Conservation (phyloP, 2,797 vertebrate genomes). For the Phrynocephalus vlangalii region DNA sequence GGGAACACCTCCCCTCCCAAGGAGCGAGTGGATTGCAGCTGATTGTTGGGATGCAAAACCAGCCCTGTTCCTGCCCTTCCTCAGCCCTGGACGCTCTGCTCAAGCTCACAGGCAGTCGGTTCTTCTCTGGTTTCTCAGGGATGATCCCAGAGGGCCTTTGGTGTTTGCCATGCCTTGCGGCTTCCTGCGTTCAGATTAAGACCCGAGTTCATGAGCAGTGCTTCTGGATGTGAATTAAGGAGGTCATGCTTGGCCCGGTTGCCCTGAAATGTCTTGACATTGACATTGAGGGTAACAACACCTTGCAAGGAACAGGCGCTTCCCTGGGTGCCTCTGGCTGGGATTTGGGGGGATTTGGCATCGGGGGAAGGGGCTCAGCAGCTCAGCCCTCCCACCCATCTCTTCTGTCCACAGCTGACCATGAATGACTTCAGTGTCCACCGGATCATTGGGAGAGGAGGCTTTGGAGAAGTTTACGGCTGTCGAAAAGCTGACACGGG, state of each 20-base stretch:
- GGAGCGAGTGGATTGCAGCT: too few relatives aligned
- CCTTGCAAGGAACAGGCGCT: too few relatives aligned
- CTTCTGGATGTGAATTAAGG: too few relatives aligned
- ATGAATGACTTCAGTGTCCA: constrained; percentile 99
- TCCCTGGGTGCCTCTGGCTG: too few relatives aligned
- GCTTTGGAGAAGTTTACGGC: constrained; percentile 97
- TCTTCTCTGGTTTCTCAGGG: background rate
- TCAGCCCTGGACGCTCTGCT: too few relatives aligned
- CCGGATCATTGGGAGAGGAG: constrained; percentile 96
- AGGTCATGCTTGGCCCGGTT: too few relatives aligned
- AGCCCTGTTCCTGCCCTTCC: too few relatives aligned
- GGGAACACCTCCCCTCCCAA: too few relatives aligned
- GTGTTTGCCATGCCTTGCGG: background rate
- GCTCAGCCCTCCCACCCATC: background rate
- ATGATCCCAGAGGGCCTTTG: too few relatives aligned
- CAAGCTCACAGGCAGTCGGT: background rate
- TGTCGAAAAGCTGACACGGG: constrained; percentile 99
- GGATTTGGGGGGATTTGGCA: too few relatives aligned
- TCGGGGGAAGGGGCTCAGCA: too few relatives aligned
- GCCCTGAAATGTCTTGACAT: background rate
- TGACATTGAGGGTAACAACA: rapidly evolving
- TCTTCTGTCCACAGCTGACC: constrained; percentile 83
- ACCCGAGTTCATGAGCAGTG: background rate
- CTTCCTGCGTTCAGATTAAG: background rate
- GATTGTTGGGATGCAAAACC: too few relatives aligned